Evolutionary conservation across 2,113 vertebrate species (phyloP), one percentile per base, ranked within the genome.

Genomic region (Lamprologus speciosus): DNA sequence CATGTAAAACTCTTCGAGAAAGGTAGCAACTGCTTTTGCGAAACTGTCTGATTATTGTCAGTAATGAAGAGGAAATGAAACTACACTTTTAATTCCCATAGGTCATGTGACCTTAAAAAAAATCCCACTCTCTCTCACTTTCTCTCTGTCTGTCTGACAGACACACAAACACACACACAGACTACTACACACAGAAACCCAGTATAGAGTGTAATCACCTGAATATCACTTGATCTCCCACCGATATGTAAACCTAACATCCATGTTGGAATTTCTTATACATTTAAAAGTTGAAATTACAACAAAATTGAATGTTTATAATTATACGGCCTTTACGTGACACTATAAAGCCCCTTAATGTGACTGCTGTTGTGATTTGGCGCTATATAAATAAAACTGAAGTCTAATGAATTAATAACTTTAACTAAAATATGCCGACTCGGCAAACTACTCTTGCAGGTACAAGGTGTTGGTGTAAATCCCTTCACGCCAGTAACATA

Each of bases 51-150:
- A 91, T 92, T 93, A 89, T 87, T 86, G 86, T 91, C 88, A 68
- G 90, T 80, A 82, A 90, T 75, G n/a, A 89, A 81, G 90, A 90
- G 90, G 91, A 95, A 92, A 93, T 84, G 93, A 94, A 93, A 92
- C 70, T 47, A 55, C 28, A 85, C 78, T 88, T 70, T 86, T 55
- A 88, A 88, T 91, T 91, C 91, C 87, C 87, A 92, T 14, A 86
- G 87, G 87, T 87, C 91, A 91, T n/a, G 37, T 94, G 90, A 87
- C 55, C 86, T 87, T 85, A 19, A 80, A 85, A 84, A 7, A 28
- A 8, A 80, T 80, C 28, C 68, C 57, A 81, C 50, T 87, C 42
- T 85, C 42, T 50, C 23, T 50, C 70, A 17, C 70, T 75, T 47
- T 75, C 70, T 75, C 70, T 78, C 70, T 50, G 42, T 6, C 13